Evolutionary conservation across 2,113 vertebrate species (phyloP).

Genomic region (Clinocottus analis): DNA sequence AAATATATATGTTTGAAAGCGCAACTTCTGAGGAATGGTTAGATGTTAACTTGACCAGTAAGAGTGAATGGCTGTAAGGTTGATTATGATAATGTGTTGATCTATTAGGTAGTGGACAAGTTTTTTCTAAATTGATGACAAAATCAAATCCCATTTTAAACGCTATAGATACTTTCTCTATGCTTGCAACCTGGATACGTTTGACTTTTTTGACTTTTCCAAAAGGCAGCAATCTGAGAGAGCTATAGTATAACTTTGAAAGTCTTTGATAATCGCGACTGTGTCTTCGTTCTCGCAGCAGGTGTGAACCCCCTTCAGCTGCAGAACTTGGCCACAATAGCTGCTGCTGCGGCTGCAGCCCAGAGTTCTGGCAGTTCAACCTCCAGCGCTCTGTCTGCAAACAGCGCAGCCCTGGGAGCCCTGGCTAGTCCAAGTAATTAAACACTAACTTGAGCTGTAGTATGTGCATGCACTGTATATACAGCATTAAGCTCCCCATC

Average conservation of each 20-base stretch:
- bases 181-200: background rate
- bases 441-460: background rate
- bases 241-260: background rate
- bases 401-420: slow-evolving; percentile 90
- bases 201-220: background rate
- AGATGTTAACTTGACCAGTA: background rate
- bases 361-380: slow-evolving; percentile 92
- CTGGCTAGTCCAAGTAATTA: slow-evolving; percentile 90
- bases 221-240: background rate
- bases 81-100: background rate
- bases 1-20: background rate
- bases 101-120: background rate
- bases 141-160: background rate
- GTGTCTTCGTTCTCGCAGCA: slow-evolving; percentile 47
- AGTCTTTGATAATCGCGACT: slow-evolving; percentile 17
- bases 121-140: background rate
- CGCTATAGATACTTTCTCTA: background rate
- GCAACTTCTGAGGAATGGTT: background rate
- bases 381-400: slow-evolving; percentile 90
- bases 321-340: slow-evolving; percentile 96
- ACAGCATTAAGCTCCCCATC: background rate
- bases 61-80: background rate
- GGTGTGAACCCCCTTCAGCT: slow-evolving; percentile 96
- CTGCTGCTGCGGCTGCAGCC: slow-evolving; percentile 92
- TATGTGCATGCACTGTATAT: background rate